Evolutionary conservation across 2,888 invertebrate species (phyloP).

Genomic region (Mellilla xanthometata): DNA sequence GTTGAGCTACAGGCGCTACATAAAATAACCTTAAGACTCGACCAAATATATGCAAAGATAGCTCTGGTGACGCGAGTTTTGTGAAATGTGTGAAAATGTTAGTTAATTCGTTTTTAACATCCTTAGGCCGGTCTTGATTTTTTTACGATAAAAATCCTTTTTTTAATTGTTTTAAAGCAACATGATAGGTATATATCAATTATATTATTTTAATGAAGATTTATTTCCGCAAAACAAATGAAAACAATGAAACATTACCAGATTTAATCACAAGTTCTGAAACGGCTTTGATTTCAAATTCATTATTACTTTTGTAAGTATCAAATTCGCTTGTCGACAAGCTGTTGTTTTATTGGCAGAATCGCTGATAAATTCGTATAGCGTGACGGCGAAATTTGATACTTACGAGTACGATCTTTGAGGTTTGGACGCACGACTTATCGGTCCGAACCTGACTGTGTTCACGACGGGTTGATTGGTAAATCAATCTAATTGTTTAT

Average conservation of each 20-base stretch:
- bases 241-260: neutral
- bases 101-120: too few relatives aligned
- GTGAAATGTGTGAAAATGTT: too few relatives aligned
- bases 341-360: constrained; percentile 5
- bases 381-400: constrained; percentile 26
- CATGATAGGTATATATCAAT: too few relatives aligned
- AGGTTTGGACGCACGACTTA: constrained; percentile 8
- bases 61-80: too few relatives aligned
- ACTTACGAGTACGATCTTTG: constrained; percentile 4
- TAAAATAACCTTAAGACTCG: too few relatives aligned
- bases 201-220: neutral
- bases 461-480: constrained; percentile 1
- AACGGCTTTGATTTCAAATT: neutral
- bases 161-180: neutral
- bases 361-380: constrained; percentile 8
- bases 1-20: too few relatives aligned
- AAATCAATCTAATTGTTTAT: neutral
- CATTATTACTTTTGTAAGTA: constrained; percentile 10
- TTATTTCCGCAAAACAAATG: neutral
- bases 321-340: constrained; percentile 20
- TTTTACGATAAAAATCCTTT: too few relatives aligned
- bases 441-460: neutral
- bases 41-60: too few relatives aligned
- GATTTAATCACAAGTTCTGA: neutral
- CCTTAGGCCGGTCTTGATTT: too few relatives aligned